These are phyloP conservation scores for Saturnia japonica DNA, from an alignment of 2,888 invertebrate genomes.

Conservation along the genomic window DNA sequence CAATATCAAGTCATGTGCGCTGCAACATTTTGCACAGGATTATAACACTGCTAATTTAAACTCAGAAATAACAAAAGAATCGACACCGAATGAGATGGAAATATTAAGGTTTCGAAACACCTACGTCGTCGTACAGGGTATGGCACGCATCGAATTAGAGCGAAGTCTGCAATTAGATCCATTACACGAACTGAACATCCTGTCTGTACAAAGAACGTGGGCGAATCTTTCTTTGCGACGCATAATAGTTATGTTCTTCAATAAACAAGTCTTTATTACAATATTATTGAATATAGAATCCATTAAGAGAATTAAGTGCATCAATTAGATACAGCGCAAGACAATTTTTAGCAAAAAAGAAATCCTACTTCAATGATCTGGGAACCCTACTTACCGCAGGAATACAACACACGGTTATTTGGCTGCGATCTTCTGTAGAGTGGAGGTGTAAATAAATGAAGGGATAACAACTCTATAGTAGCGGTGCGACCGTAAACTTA, in stretches of 20 bases:
- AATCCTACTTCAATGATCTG: background rate
- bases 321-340: too few species aligned
- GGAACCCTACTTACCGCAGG: background rate
- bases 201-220: constrained; percentile 53
- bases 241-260: constrained; percentile 4
- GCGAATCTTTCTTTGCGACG: constrained; percentile 32
- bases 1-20: background rate
- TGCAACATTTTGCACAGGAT: background rate
- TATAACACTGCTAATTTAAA: constrained; percentile 19
- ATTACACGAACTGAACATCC: constrained; percentile 60
- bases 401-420: too few species aligned
- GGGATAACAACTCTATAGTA: too few species aligned
- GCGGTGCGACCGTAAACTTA: too few species aligned
- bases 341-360: background rate
- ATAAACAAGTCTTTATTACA: background rate
- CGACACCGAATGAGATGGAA: constrained; percentile 56
- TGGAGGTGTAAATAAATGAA: too few species aligned
- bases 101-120: constrained; percentile 49
- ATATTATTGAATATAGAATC: background rate
- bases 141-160: constrained; percentile 63
- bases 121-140: constrained; percentile 42
- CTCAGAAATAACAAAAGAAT: constrained; percentile 52
- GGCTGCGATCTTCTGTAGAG: too few species aligned
- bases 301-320: too few species aligned
- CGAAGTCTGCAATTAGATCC: constrained; percentile 63